These are phyloP conservation scores for Drosophila miranda DNA, from an alignment of 1,140 invertebrate genomes.

Conservation along the genomic window DNA sequence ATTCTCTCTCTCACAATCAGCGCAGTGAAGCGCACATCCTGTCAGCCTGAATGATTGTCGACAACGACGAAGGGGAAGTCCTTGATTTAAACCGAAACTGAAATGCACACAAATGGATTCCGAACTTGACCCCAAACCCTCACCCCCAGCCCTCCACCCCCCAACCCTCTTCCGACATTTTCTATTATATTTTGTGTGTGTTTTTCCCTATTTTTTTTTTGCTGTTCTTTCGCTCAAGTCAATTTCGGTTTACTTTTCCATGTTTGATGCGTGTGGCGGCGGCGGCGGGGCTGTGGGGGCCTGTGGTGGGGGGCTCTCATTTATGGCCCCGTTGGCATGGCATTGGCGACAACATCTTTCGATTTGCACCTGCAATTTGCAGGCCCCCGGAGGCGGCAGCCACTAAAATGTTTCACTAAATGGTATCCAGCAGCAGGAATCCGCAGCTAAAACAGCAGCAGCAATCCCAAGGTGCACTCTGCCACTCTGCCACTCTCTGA, in stretches of 20 bases:
- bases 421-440: slow-evolving; percentile 31
- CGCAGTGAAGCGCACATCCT: slow-evolving; percentile 76
- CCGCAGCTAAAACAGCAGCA: slow-evolving; percentile 15
- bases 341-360: slow-evolving; percentile 59
- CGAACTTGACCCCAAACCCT: slow-evolving; percentile 49
- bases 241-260: slow-evolving; percentile 61
- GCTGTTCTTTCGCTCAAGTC: slow-evolving; percentile 49
- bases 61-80: slow-evolving; percentile 13
- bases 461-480: not conserved
- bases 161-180: slow-evolving; percentile 16
- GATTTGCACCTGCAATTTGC: slow-evolving; percentile 69
- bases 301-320: slow-evolving; percentile 1
- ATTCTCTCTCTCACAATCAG: slow-evolving; percentile 62
- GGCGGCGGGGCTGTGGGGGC: not conserved
- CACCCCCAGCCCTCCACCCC: not conserved
- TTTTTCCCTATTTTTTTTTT: slow-evolving; percentile 3
- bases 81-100: slow-evolving; percentile 77
- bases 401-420: slow-evolving; percentile 68
- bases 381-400: slow-evolving; percentile 28
- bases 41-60: slow-evolving; percentile 76
- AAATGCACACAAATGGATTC: slow-evolving; percentile 79
- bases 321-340: slow-evolving; percentile 20
- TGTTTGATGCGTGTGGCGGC: slow-evolving; percentile 48
- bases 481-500: not conserved
- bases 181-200: slow-evolving; percentile 49